phyloP scores from a whole-genome alignment of 2,888 invertebrate species.

The Perdita meconis region DNA sequence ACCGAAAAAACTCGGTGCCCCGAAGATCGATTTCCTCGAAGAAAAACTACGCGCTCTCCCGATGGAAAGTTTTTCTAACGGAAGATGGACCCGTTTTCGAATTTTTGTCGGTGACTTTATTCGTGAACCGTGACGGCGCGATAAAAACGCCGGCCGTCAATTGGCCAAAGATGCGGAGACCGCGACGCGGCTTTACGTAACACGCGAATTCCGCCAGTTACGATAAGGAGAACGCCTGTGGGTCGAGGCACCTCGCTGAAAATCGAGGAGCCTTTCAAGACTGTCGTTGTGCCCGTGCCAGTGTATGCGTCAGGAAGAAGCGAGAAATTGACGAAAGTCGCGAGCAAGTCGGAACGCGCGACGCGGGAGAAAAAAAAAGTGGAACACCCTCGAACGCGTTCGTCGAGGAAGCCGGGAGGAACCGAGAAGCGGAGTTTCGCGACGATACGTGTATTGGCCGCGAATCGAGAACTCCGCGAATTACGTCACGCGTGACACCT shows the following conservation, averaged over 20 bases:
- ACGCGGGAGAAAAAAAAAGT: neutral
- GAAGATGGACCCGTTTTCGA: neutral
- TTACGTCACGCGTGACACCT: constrained; percentile 18
- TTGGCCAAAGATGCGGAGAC: constrained; percentile 62
- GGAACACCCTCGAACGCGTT: neutral
- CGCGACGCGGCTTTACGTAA: constrained; percentile 68
- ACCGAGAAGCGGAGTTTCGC: neutral
- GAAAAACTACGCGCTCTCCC: neutral
- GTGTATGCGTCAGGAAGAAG: neutral
- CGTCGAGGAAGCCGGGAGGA: too few species aligned
- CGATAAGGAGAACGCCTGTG: constrained; percentile 56
- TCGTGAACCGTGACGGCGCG: constrained; percentile 69
- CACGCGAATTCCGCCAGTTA: constrained; percentile 55
- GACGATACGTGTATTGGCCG: constrained; percentile 2
- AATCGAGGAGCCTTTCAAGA: neutral
- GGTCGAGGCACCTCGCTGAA: neutral
- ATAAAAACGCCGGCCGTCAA: constrained; percentile 67
- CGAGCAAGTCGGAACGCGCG: neutral
- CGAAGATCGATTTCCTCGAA: too few species aligned
- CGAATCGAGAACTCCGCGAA: constrained; percentile 2
- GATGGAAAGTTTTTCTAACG: neutral
- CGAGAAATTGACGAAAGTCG: neutral
- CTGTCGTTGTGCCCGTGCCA: neutral
- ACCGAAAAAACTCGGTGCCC: too few species aligned
- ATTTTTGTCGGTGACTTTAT: constrained; percentile 51